These are phyloP conservation scores for Ommatoiulus sabulosus DNA, from an alignment of 2,888 invertebrate species.

Conservation along the genomic window DNA sequence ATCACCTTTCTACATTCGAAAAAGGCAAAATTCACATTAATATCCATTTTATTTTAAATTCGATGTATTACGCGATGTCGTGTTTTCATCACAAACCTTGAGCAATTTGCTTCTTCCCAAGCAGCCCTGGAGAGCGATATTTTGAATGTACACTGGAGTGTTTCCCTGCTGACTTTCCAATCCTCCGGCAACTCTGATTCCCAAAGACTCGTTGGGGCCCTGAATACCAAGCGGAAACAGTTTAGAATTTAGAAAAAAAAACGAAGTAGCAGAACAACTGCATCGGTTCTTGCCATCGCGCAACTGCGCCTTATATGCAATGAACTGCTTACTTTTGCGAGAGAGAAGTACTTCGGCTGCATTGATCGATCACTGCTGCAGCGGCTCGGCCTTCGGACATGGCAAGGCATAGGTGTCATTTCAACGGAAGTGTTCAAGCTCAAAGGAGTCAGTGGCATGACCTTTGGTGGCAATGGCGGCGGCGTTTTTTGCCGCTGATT, in stretches of 20 bases:
- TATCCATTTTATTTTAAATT: conserved; percentile 31
- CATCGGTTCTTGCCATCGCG: background rate
- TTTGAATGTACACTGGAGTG: conserved; percentile 70
- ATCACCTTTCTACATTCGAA: conserved; percentile 68
- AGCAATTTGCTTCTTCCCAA: conserved; percentile 67
- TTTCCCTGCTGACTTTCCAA: conserved; percentile 68
- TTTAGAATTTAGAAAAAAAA: background rate
- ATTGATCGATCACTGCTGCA: conserved; percentile 53
- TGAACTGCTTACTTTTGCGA: conserved; percentile 62
- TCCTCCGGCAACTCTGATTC: conserved; percentile 70
- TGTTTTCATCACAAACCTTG: conserved; percentile 64
- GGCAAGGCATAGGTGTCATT: background rate
- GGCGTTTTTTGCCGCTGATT: conserved; percentile 38
- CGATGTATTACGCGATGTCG: background rate
- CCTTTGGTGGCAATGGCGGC: conserved; percentile 54
- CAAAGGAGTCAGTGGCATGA: background rate
- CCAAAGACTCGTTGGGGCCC: conserved; percentile 68
- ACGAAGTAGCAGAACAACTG: background rate
- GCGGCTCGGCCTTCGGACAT: conserved; percentile 5
- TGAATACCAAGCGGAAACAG: conserved; percentile 60
- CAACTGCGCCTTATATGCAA: background rate
- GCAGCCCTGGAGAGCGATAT: conserved; percentile 69
- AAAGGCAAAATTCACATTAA: background rate
- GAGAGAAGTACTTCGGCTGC: conserved; percentile 62
- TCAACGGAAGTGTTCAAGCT: background rate